Percentiles rank a stretch among this genome's conserved stretches.
Conservation (phyloP, 2,797 vertebrate species). For the Gymnothorax reevesii region DNA sequence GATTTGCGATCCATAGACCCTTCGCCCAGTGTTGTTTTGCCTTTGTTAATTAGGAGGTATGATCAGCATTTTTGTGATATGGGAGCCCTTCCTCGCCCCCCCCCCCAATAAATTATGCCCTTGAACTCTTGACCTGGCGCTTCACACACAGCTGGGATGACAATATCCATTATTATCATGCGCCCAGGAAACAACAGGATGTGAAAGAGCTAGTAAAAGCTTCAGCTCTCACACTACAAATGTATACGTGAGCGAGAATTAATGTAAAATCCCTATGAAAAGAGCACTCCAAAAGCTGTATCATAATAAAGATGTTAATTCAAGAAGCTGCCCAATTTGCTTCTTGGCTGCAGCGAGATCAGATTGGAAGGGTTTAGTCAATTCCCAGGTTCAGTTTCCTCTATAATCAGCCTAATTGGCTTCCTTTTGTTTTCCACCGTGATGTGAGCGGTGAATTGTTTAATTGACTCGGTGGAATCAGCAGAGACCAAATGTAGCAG, state of each 20-base stretch:
- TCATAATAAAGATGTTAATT: neutral
- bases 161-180: neutral
- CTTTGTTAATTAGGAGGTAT: too few relatives aligned
- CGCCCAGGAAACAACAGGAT: neutral
- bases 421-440: neutral
- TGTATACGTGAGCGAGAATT: neutral
- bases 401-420: conserved; percentile 1
- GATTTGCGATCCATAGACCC: too few relatives aligned
- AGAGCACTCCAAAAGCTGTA: neutral
- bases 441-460: neutral
- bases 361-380: neutral
- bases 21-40: too few relatives aligned
- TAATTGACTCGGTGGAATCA: neutral
- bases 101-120: too few relatives aligned
- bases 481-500: neutral
- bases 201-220: neutral
- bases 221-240: neutral
- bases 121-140: too few relatives aligned
- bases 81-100: too few relatives aligned
- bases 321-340: neutral
- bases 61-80: too few relatives aligned
- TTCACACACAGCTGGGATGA: neutral
- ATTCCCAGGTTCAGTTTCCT: conserved; percentile 3
- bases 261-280: neutral
- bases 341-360: neutral